phyloP scores from a whole-genome alignment of 2,888 invertebrate species.

The Quadroppia sp. region DNA sequence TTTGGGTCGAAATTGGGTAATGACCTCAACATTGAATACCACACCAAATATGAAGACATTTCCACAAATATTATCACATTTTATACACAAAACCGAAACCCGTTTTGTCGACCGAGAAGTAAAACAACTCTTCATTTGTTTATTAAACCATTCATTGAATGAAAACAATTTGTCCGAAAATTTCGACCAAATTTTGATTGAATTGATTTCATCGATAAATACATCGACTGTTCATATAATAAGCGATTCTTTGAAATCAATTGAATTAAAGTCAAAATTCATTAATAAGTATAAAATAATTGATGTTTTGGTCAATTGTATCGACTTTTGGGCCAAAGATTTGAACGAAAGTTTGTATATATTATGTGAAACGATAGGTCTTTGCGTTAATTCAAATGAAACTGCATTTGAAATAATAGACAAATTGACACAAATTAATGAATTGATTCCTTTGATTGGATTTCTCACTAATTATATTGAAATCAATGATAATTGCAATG shows the following conservation, averaged over 20 bases:
- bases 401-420: neutral
- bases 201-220: neutral
- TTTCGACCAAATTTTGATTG: neutral
- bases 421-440: neutral
- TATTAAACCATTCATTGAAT: conserved; percentile 27
- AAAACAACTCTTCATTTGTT: neutral
- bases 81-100: conserved; percentile 14
- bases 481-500: neutral
- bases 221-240: neutral
- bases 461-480: conserved; percentile 4
- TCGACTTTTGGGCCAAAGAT: neutral
- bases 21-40: neutral
- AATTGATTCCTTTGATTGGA: neutral
- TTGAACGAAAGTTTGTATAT: neutral
- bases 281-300: conserved; percentile 3
- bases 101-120: conserved; percentile 27
- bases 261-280: neutral
- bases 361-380: conserved; percentile 12
- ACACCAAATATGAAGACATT: neutral
- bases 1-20: conserved; percentile 5
- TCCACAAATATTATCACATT: conserved; percentile 1
- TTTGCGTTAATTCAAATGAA: neutral
- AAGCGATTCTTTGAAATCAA: neutral
- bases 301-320: neutral
- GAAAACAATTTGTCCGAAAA: neutral